Base-by-base conservation (phyloP, 1,140 invertebrate genomes). In the Bombus confusus region DNA sequence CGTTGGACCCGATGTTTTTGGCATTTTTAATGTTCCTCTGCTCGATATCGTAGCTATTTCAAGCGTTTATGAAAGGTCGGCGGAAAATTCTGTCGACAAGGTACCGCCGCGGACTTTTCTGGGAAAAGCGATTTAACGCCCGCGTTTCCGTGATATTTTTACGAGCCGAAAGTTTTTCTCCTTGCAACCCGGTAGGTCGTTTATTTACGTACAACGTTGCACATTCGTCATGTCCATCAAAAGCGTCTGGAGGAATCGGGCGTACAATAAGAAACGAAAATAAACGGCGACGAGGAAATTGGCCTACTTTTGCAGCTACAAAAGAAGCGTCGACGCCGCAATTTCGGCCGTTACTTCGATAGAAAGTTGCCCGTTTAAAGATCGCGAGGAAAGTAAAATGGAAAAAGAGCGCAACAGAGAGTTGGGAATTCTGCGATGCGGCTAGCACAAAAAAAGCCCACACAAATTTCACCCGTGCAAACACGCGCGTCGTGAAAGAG, bases 151-250 rank as follows among this genome's bases (percentile, higher is more conserved):
- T 59, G 74, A 83, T 83, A 83, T 83, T 83, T 83, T 83, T 83
- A 83, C 74, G 74, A 78, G 52, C n/a, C n/a, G 47, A 71, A 41
- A 69, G 47, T 77, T 83, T 76, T 78, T 57, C 82, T 59, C 64
- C 74, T 78, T 69, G 43, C n/a, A 28, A 37, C 12, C 12, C 34
- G 66, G 34, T 68, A 83, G 82, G 82, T 83, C 82, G n/a, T 83
- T 83, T 83, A 83, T 83, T 83, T 83, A 39, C 74, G 82, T 69
- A 69, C 73, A 28, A 47, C 64, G 82, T 83, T 78, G 37, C 64
- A 59, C 64, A 59, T 47, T 69, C 62, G 68, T 68, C 74, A n/a
- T 34, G 64, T 34, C 74, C 41, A 28, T 83, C 52, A 64, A 64
- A 82, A 74, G 28, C 28, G 10, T 28, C 28, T 3, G 39, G 15